These are phyloP conservation scores for Ranitomeya imitator DNA, from an alignment of 2,113 vertebrate genomes.

Conservation along the genomic window DNA sequence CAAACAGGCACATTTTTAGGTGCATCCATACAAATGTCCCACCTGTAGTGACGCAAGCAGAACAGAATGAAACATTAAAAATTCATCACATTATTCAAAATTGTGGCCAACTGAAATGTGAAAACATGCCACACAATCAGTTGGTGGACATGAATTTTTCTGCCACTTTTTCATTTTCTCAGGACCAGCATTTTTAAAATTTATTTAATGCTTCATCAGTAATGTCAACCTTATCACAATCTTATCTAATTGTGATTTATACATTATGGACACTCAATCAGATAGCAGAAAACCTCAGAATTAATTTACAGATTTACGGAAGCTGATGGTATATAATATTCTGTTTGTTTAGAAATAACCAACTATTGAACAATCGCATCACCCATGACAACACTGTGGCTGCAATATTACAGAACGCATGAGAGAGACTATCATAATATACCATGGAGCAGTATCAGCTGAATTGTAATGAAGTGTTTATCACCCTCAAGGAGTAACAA, in stretches of 20 bases:
- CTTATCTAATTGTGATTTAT: neutral
- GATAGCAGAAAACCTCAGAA: neutral
- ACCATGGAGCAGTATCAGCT: neutral
- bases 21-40: too few relatives aligned
- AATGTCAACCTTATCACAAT: neutral
- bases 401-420: neutral
- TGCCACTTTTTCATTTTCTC: too few relatives aligned
- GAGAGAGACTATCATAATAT: neutral
- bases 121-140: too few relatives aligned
- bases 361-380: neutral
- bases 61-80: too few relatives aligned
- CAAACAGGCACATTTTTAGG: too few relatives aligned
- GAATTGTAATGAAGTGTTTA: constrained; percentile 29
- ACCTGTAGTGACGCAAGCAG: too few relatives aligned
- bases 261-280: neutral
- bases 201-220: neutral
- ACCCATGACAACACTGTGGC: neutral
- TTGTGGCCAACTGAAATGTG: too few relatives aligned
- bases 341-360: neutral
- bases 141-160: too few relatives aligned
- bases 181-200: neutral
- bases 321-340: neutral
- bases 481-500: neutral
- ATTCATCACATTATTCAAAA: too few relatives aligned
- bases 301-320: neutral